Percentiles rank a stretch among this genome's conserved stretches.
These are phyloP conservation scores for Nephrotoma appendiculata DNA, from an alignment of 2,888 invertebrate genomes.

Conservation along the genomic window DNA sequence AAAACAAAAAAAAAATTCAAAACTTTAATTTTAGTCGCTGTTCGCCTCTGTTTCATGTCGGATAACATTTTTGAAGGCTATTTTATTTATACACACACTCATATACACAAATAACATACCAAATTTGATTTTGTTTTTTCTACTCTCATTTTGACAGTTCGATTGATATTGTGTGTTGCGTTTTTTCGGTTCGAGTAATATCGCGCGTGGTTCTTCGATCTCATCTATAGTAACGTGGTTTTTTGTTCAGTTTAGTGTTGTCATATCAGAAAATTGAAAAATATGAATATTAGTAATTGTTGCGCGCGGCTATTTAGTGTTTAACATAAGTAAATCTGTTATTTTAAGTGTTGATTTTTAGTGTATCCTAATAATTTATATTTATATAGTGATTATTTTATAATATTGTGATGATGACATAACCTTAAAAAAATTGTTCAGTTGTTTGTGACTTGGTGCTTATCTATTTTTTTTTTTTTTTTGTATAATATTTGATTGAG, in stretches of 20 bases:
- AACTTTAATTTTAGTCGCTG: neutral
- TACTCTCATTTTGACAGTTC: neutral
- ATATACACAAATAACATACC: neutral
- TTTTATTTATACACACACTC: neutral
- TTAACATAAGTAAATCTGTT: neutral
- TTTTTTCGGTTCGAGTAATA: neutral
- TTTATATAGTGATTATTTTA: neutral
- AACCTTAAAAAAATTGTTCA: neutral
- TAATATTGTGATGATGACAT: neutral
- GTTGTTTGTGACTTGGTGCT: neutral
- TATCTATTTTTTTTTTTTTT: neutral
- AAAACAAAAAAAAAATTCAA: neutral
- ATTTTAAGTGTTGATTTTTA: neutral
- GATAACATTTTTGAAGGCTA: neutral
- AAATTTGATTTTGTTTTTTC: neutral
- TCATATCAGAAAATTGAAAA: neutral
- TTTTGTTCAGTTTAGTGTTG: neutral
- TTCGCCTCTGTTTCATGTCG: slow-evolving; percentile 4
- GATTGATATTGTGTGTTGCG: neutral
- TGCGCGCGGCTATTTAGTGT: neutral
- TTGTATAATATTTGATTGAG: neutral
- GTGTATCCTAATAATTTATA: neutral
- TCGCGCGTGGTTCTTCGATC: neutral
- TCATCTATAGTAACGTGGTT: neutral
- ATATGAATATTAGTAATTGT: neutral